Evolutionary conservation across 1,140 invertebrate species (phyloP), one percentile per base, ranked within the genome.

Genomic region (Agrilus planipennis): DNA sequence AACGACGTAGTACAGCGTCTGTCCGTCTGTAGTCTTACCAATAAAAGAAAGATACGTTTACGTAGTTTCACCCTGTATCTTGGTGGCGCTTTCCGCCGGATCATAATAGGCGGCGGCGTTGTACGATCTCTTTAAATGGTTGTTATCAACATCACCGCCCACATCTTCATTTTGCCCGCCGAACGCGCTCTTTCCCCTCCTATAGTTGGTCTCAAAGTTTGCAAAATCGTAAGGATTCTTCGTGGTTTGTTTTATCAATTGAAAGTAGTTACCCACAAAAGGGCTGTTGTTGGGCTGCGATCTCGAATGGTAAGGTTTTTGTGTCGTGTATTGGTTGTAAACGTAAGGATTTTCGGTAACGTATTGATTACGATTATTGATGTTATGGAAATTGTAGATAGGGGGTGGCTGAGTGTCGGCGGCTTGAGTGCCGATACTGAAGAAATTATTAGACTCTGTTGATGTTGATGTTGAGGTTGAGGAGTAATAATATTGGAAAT

Each of bases 201-300:
- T 19, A 25, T 37, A 44, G 23, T 36, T 30, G 34, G 53, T 53
- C 20, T 53, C 60, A 45, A 62, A 62, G 45, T 62, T 53, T 18
- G 57, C 57, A 47, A 67, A 67, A 49, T 67, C 57, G 45, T 67
- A 67, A 11, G 64, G 64, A 51, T 42, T 63, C 50, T 53, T 58
- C 10, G 59, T 62, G 6, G 61, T 62, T 39, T 46, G 51, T 44
- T 44, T 51, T 32, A 43, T 45, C 14, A 58, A 42, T 32, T 50
- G 41, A 42, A 54, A 61, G 45, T 56, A 62, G 34, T 57, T 55
- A 18, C 50, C 54, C 20, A 60, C 40, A 38, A 53, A 53, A 10
- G 51, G 53, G n/a, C n/a, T n/a, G n/a, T n/a, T n/a, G n/a, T n/a
- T n/a, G n/a, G n/a, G n/a, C n/a, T n/a, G n/a, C n/a, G n/a, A n/a